These are phyloP conservation scores for Plestiodon gilberti DNA, from an alignment of 2,113 vertebrate species.

Conservation along the genomic window DNA sequence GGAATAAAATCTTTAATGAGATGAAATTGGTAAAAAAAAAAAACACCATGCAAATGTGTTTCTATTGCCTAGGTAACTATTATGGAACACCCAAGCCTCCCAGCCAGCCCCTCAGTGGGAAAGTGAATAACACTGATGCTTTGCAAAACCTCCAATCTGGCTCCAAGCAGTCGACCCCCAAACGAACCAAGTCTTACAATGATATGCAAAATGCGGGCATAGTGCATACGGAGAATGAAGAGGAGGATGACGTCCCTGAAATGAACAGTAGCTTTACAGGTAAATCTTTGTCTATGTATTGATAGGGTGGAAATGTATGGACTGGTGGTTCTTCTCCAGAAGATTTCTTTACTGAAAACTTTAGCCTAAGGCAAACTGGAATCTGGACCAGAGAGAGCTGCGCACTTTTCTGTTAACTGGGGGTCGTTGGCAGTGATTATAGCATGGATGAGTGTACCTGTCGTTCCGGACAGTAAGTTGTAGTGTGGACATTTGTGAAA, in stretches of 20 bases:
- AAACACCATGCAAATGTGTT: conserved; percentile 85
- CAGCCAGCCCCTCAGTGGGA: conserved; percentile 94
- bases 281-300: conserved; percentile 51
- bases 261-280: conserved; percentile 99
- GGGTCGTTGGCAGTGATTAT: no score
- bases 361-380: not conserved
- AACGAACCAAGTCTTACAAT: conserved; percentile 97
- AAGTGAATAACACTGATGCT: conserved; percentile 96
- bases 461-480: not conserved
- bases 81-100: conserved; percentile 99
- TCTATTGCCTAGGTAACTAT: conserved; percentile 98
- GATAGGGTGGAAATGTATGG: no score
- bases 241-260: conserved; percentile 95
- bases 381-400: not conserved
- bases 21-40: conserved; percentile 21
- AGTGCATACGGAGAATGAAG: conserved; percentile 91
- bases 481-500: not conserved
- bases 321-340: not conserved
- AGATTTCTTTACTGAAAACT: not conserved
- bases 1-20: conserved; percentile 29
- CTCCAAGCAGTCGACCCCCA: conserved; percentile 92
- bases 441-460: not conserved
- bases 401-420: not conserved
- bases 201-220: conserved; percentile 99
- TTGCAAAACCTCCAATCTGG: conserved; percentile 89